Conservation (phyloP, 2,888 invertebrate species). For the Platerodrilus igneus region DNA sequence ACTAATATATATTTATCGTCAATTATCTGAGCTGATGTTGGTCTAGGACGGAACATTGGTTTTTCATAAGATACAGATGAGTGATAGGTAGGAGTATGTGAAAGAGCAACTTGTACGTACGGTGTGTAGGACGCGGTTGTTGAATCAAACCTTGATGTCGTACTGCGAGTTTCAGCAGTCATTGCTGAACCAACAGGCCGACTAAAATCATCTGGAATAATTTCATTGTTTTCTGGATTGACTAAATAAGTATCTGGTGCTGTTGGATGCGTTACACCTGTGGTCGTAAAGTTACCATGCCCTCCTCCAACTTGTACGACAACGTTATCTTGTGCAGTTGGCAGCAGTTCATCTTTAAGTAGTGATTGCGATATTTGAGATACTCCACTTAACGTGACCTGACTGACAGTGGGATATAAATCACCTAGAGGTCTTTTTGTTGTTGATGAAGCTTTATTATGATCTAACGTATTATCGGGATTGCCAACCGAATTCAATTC, state of each 20-base stretch:
- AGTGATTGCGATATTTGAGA: constrained; percentile 55
- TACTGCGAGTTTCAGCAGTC: constrained; percentile 35
- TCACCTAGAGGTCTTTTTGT: constrained; percentile 7
- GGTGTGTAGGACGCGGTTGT: constrained; percentile 37
- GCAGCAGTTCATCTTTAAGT: constrained; percentile 41
- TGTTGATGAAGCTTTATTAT: constrained; percentile 19
- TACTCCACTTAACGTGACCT: constrained; percentile 56
- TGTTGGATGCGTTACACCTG: constrained; percentile 43
- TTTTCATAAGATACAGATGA: constrained; percentile 42
- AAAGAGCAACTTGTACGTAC: constrained; percentile 41
- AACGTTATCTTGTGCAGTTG: constrained; percentile 43
- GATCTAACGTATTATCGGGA: constrained; percentile 29
- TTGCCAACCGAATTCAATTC: constrained; percentile 28
- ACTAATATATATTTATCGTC: constrained; percentile 54
- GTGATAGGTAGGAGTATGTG: constrained; percentile 40
- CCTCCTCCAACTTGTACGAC: constrained; percentile 38
- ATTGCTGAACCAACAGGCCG: constrained; percentile 23
- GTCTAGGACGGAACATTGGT: constrained; percentile 57
- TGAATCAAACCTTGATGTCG: constrained; percentile 32
- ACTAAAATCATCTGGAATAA: constrained; percentile 41
- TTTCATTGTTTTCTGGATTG: constrained; percentile 52
- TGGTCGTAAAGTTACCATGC: constrained; percentile 35
- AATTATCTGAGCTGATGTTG: constrained; percentile 42
- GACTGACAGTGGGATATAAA: constrained; percentile 37
- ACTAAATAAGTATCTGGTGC: constrained; percentile 61